A percentile compares a stretch with the other conserved stretches of the same genome.
phyloP scores from a whole-genome alignment of 2,888 invertebrate species.

The Leptinotarsa rubiginosa region DNA sequence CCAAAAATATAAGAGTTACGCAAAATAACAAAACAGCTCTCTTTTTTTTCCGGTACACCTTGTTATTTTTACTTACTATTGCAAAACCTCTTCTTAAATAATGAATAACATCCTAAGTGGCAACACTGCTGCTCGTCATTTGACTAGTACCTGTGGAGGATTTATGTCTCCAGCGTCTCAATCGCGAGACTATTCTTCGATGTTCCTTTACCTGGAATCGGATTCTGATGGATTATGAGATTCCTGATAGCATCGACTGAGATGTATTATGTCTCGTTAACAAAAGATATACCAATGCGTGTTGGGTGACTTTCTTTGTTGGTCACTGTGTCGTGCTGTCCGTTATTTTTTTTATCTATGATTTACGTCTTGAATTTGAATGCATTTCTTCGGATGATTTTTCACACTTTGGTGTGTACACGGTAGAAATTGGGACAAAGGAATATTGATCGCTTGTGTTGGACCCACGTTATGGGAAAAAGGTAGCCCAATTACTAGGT shows the following conservation, averaged over 20 bases:
- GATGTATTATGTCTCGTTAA: conserved; percentile 20
- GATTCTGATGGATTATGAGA: conserved; percentile 15
- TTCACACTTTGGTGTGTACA: conserved; percentile 1
- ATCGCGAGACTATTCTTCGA: conserved; percentile 5
- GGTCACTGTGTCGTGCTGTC: conserved; percentile 5
- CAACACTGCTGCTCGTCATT: conserved; percentile 25
- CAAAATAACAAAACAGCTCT: too few relatives aligned
- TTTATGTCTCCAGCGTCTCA: conserved; percentile 58
- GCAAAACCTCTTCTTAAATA: too few relatives aligned
- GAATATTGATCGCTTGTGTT: background rate
- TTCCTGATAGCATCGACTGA: background rate
- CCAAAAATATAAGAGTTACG: too few relatives aligned
- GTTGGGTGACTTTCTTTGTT: conserved; percentile 20
- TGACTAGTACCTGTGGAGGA: conserved; percentile 61
- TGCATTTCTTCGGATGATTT: background rate
- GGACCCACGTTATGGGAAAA: background rate
- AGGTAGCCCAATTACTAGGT: too few relatives aligned
- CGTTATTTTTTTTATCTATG: conserved; percentile 3
- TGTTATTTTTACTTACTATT: too few relatives aligned
- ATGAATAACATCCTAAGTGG: background rate
- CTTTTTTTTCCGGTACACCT: too few relatives aligned
- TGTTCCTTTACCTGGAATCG: conserved; percentile 13
- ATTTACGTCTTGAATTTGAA: background rate
- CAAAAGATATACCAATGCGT: conserved; percentile 7
- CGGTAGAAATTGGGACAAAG: background rate